Evolutionary conservation across 2,797 vertebrate species (phyloP).

Genomic region (Hafferia zeledoni): DNA sequence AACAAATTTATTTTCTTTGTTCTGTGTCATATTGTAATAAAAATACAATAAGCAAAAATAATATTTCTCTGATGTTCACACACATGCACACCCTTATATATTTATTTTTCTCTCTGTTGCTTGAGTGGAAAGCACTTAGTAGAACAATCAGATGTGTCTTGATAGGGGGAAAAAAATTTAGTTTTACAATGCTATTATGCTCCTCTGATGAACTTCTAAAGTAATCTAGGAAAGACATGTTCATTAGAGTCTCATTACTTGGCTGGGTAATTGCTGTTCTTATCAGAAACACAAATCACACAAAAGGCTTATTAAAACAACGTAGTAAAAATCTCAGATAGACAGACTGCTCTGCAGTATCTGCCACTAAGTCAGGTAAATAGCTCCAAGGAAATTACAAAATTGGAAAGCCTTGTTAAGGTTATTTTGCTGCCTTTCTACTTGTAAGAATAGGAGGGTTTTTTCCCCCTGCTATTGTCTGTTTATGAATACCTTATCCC

Average conservation of each 20-base stretch:
- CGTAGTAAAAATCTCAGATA: slow-evolving; percentile 67
- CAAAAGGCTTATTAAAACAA: slow-evolving; percentile 71
- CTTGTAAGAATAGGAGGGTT: slow-evolving; percentile 13
- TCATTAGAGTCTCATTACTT: slow-evolving; percentile 77
- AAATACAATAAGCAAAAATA: not conserved
- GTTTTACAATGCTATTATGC: slow-evolving; percentile 36
- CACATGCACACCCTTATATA: rapidly evolving
- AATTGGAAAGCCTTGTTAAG: slow-evolving; percentile 46
- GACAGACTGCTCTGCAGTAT: slow-evolving; percentile 50
- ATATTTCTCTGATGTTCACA: not conserved
- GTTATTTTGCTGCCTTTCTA: slow-evolving; percentile 20
- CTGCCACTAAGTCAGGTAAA: slow-evolving; percentile 61
- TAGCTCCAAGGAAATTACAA: slow-evolving; percentile 50
- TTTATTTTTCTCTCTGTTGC: not conserved
- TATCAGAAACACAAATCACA: slow-evolving; percentile 75
- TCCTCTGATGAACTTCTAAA: slow-evolving; percentile 52
- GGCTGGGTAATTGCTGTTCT: slow-evolving; percentile 70
- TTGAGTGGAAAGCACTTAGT: not conserved
- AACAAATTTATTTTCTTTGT: rapidly evolving
- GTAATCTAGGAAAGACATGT: slow-evolving; percentile 65
- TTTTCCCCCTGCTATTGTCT: not conserved
- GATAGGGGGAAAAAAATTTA: not conserved
- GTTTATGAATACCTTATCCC: not conserved
- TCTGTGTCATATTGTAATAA: not conserved
- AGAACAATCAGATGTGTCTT: not conserved